Base-by-base conservation (phyloP, 2,888 invertebrate species). In the Tenthredo livida region DNA sequence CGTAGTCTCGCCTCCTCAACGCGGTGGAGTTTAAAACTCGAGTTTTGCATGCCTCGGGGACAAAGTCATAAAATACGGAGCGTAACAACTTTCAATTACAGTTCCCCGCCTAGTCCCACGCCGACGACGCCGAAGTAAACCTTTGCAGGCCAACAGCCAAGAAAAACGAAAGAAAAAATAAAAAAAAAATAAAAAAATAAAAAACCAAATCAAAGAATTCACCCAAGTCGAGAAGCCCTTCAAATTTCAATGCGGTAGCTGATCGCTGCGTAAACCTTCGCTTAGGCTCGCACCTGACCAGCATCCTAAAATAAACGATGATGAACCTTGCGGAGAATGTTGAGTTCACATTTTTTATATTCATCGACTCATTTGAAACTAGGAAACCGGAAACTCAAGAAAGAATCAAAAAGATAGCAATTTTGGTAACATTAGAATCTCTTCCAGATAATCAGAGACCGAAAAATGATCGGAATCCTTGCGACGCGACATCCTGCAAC, bases 51-150 rank as follows among this genome's bases (percentile, higher is more conserved):
- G 90, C 89, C 92, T 89, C 86, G 85, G 86, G 89, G 90, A 91
- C 91, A 91, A 90, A 91, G 90, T 88, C 92, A 89, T 92, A 92
- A 92, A 92, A 91, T 92, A 91, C 89, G 89, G 85, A 90, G 92
- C 90, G 90, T 92, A 92, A 92, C 92, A 92, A 91, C 92, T 92
- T 92, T 92, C 92, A 92, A 91, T 91, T 92, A 91, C 90, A 88
- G 88, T 89, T 89, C 90, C 89, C 88, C 88, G 61, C 88, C 85
- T 87, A 88, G 88, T 58, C 47, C 40, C 87, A 88, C 88, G 90
- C 87, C 89, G 89, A 88, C 85, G 84, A 85, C 84, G 88, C 25
- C 86, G 88, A 70, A 77, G 50, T 54, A 54, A 77, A 77, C 77
- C 77, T 77, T 29, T 83, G 12, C 73, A 65, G 5, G 67, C 50